Percentiles rank a stretch among this genome's conserved stretches.
Conservation (phyloP, 2,113 vertebrate genomes). For the Corydoras sp. region DNA sequence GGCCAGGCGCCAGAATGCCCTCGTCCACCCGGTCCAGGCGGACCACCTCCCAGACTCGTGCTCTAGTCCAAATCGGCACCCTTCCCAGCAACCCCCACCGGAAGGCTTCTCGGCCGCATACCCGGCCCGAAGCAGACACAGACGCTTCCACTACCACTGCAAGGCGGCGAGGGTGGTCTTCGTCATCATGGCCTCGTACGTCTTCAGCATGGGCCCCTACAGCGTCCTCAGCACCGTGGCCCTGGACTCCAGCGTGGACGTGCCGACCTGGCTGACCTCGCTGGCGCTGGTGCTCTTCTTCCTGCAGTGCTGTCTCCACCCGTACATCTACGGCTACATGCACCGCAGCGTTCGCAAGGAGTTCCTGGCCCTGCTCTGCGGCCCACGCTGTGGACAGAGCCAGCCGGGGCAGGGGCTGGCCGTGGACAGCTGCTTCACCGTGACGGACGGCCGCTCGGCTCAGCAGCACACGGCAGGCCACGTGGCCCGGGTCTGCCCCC, state of each 20-base stretch:
- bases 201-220: slow-evolving; percentile 81
- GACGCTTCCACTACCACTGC: slow-evolving; percentile 78
- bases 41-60: slow-evolving; percentile 57
- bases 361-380: slow-evolving; percentile 69
- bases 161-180: slow-evolving; percentile 83
- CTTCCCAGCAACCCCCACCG: slow-evolving; percentile 37
- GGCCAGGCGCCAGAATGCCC: slow-evolving; percentile 76
- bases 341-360: slow-evolving; percentile 77
- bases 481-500: slow-evolving; percentile 57
- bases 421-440: slow-evolving; percentile 68
- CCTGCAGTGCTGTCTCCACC: slow-evolving; percentile 81
- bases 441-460: slow-evolving; percentile 62
- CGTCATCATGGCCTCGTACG: slow-evolving; percentile 79
- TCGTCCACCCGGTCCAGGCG: slow-evolving; percentile 73
- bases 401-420: slow-evolving; percentile 58
- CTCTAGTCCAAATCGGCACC: slow-evolving; percentile 46
- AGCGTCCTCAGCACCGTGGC: slow-evolving; percentile 73
- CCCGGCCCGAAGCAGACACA: slow-evolving; percentile 56
- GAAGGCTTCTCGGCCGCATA: slow-evolving; percentile 51
- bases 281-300: slow-evolving; percentile 79
- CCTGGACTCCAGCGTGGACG: slow-evolving; percentile 56
- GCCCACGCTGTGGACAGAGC: slow-evolving; percentile 64
- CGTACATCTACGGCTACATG: slow-evolving; percentile 85
- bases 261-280: slow-evolving; percentile 76
- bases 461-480: slow-evolving; percentile 64